These are phyloP conservation scores for Acomys russatus DNA, from an alignment of 2,797 vertebrate species.

Conservation along the genomic window DNA sequence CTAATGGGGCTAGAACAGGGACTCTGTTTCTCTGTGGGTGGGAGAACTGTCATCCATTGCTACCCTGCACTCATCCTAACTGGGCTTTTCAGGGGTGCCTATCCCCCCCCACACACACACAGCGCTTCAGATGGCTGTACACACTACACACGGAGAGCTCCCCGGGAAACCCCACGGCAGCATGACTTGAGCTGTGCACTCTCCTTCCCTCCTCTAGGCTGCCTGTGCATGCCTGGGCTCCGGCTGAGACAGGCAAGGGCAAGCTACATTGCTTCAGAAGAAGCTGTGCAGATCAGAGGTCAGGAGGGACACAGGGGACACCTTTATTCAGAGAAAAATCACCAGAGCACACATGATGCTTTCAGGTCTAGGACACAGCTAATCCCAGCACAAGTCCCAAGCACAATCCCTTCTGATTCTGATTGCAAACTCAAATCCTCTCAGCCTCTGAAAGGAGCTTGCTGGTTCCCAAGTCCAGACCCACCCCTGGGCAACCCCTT, in stretches of 20 bases:
- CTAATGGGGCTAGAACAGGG: background rate
- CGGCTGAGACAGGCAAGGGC: background rate
- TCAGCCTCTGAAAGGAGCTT: background rate
- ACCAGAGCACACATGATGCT: background rate
- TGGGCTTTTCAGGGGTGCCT: background rate
- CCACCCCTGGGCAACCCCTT: background rate
- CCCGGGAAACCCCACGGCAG: background rate
- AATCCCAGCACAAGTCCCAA: background rate
- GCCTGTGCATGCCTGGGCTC: background rate
- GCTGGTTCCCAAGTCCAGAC: background rate
- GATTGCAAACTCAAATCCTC: slow-evolving; percentile 42
- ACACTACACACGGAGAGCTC: background rate
- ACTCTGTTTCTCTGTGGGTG: background rate
- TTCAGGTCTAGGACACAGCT: slow-evolving; percentile 60
- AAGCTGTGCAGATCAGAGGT: slow-evolving; percentile 9
- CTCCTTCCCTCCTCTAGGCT: background rate
- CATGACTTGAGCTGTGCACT: background rate
- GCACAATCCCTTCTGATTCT: background rate
- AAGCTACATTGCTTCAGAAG: slow-evolving; percentile 19
- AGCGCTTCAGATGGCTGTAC: background rate
- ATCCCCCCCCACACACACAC: background rate
- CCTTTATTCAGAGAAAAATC: slow-evolving; percentile 17
- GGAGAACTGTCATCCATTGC: background rate
- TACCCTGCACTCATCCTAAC: background rate
- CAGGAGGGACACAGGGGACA: slow-evolving; percentile 2